Evolutionary conservation across 2,797 vertebrate genomes (phyloP).

Genomic region (Chromis chromis): DNA sequence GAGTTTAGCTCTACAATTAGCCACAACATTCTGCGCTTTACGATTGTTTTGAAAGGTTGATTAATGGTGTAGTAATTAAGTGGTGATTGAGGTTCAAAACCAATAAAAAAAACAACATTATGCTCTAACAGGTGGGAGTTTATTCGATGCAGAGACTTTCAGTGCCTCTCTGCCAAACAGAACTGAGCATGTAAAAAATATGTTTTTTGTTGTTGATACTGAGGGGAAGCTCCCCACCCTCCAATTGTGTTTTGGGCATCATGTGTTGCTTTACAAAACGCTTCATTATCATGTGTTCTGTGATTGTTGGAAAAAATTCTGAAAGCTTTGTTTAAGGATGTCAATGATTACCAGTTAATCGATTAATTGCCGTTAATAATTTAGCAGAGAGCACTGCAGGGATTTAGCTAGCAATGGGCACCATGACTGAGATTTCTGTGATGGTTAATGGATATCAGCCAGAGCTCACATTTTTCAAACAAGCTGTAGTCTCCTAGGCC

Average conservation of each 20-base stretch:
- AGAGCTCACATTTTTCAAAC: no score
- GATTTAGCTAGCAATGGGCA: no score
- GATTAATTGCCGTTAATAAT: no score
- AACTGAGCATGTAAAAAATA: neutral
- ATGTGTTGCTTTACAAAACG: neutral
- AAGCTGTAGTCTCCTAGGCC: no score
- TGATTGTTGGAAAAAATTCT: neutral
- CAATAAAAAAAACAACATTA: constrained; percentile 20
- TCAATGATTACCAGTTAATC: no score
- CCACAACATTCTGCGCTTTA: constrained; percentile 20
- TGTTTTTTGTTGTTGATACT: neutral
- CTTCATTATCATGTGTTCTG: neutral
- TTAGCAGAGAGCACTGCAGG: no score
- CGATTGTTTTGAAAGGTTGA: constrained; percentile 27
- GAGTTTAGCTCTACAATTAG: constrained; percentile 18
- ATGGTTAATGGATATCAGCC: no score
- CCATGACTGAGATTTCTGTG: no score
- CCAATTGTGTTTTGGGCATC: neutral
- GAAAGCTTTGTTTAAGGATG: no score
- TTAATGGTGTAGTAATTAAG: constrained; percentile 39
- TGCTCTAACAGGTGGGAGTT: constrained; percentile 27
- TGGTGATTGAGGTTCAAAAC: constrained; percentile 28
- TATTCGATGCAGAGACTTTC: constrained; percentile 7
- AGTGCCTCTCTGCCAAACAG: constrained; percentile 15
- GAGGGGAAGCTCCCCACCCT: neutral